A percentile compares a stretch with the other conserved stretches of the same genome.
These are phyloP conservation scores for Strix occidentalis DNA, from an alignment of 2,797 vertebrate genomes.

Conservation along the genomic window DNA sequence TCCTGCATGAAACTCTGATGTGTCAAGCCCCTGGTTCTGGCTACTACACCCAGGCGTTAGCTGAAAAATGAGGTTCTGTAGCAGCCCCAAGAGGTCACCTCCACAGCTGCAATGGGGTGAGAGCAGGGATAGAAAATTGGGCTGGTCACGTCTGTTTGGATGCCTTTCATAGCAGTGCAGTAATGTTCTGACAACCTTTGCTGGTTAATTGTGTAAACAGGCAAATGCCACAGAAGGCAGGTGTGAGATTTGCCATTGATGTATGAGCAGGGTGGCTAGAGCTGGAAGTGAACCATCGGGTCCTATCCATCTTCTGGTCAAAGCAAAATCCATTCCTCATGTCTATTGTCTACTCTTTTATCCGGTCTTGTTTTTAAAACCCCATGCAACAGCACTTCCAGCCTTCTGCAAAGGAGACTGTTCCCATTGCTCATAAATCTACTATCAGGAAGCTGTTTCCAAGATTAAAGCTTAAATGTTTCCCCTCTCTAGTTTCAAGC, in stretches of 20 bases:
- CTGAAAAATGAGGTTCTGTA: background rate
- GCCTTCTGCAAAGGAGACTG: conserved; percentile 2
- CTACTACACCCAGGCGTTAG: background rate
- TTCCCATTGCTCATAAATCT: conserved; percentile 59
- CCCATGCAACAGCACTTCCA: background rate
- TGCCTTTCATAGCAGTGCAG: background rate
- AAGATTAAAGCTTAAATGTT: conserved; percentile 50
- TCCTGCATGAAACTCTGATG: background rate
- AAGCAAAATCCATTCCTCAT: background rate
- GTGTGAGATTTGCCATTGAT: background rate
- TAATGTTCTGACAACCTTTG: background rate
- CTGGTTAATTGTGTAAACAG: background rate
- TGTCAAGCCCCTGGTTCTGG: conserved; percentile 12
- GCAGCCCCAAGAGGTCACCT: background rate
- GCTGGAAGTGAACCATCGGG: background rate
- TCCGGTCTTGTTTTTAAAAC: background rate
- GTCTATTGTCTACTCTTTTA: background rate
- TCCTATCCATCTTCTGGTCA: background rate
- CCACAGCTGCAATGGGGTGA: background rate
- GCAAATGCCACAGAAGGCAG: background rate
- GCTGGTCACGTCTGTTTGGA: background rate
- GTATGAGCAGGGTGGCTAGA: background rate
- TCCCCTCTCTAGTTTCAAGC: conserved; percentile 44
- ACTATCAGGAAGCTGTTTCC: conserved; percentile 57
- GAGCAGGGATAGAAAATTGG: background rate